Evolutionary conservation across 2,888 invertebrate species (phyloP), one percentile per base, ranked within the genome.

Genomic region (Ormyrus pomaceus): DNA sequence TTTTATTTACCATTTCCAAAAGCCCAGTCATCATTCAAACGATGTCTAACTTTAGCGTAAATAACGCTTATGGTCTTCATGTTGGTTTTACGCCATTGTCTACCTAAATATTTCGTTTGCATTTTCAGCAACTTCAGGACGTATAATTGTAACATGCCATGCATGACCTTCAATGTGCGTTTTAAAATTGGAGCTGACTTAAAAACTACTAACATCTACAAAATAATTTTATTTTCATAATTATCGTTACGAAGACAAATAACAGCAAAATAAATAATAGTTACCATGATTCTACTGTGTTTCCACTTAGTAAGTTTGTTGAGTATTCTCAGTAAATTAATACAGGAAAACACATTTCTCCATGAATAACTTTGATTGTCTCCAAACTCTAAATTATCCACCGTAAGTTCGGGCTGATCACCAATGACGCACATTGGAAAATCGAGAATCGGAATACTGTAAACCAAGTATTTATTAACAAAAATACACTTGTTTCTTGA

Each of bases 61-160:
- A 99, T 99, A 79, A 99, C 98, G 89, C 99, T 99, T 92, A 99
- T 98, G 0, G 98, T 98, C 91, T 99, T 99, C 99, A 99, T 99
- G 90, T 99, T 99, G 0, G 97, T 96, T 91, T 99, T 99, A 69
- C 99, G 94, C 99, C 99, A 99, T 89, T 99, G 99, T 10, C 99
- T 93, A 0, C 99, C 99, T 86, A 99, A 93, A 92, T 99, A 99
- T 89, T 99, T 98, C 0, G 99, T 99, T 92, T 99, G 99, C 98
- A 99, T 99, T 92, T 99, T 99, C 11, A 99, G 92, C 79, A 99
- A 92, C 91, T 99, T 99, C 82, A 99, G 92, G 9, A 99, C 97
- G 91, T 99, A 99, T 85, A 99, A 93, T 92, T 99, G 99, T 94
- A 99, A 97, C 94, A 99, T 95, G 6, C 98, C 97, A 90, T 99